These are phyloP conservation scores for Epinotia ramella DNA, from an alignment of 2,888 invertebrate genomes.

Conservation along the genomic window DNA sequence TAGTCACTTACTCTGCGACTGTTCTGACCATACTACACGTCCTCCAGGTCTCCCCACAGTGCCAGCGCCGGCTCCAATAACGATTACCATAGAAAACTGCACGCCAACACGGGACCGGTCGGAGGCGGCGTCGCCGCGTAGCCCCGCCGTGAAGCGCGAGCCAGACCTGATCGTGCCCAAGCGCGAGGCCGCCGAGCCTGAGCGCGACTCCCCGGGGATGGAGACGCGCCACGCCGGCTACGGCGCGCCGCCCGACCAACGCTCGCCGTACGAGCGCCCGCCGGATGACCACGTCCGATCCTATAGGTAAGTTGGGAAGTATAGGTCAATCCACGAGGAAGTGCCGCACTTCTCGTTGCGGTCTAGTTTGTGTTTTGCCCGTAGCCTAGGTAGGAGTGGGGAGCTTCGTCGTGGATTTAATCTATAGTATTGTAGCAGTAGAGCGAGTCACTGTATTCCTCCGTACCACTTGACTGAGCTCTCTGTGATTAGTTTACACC, in stretches of 20 bases:
- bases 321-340: no score
- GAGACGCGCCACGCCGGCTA: slow-evolving; percentile 88
- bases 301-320: slow-evolving; percentile 73
- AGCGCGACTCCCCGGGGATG: slow-evolving; percentile 91
- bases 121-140: slow-evolving; percentile 64
- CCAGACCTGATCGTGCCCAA: slow-evolving; percentile 88
- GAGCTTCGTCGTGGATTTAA: no score
- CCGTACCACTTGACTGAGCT: no score
- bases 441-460: no score
- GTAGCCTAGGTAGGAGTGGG: no score
- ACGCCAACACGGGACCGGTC: slow-evolving; percentile 54
- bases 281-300: slow-evolving; percentile 86
- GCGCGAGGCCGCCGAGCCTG: slow-evolving; percentile 86
- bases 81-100: slow-evolving; percentile 49
- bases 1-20: neutral
- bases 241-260: slow-evolving; percentile 88
- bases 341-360: no score
- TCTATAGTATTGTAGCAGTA: no score
- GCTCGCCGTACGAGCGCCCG: slow-evolving; percentile 88
- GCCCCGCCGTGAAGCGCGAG: slow-evolving; percentile 80
- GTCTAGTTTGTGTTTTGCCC: no score
- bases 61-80: slow-evolving; percentile 52
- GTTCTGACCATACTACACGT: neutral
- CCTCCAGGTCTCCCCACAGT: slow-evolving; percentile 46
- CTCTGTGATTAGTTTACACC: no score